A percentile compares a stretch with the other conserved stretches of the same genome.
These are phyloP conservation scores for Schizotus pectinicornis DNA, from an alignment of 2,888 invertebrate species.

Conservation along the genomic window DNA sequence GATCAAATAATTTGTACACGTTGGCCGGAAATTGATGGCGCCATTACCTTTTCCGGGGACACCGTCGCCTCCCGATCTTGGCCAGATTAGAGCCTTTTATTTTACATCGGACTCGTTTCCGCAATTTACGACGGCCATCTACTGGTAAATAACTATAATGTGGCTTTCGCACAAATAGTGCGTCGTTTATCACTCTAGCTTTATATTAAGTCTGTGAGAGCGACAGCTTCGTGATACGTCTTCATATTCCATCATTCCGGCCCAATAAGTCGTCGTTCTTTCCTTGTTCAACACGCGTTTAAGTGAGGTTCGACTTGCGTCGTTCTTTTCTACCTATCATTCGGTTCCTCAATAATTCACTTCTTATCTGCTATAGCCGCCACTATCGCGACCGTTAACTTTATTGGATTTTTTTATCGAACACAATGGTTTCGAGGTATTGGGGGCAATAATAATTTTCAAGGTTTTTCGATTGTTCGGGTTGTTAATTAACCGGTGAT, in stretches of 20 bases:
- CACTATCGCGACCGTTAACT: slow-evolving; percentile 3
- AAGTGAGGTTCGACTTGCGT: neutral
- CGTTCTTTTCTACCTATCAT: slow-evolving; percentile 16
- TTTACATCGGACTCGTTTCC: slow-evolving; percentile 10
- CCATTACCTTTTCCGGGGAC: no score
- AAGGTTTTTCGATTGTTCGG: neutral
- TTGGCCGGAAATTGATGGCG: no score
- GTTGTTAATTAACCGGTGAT: neutral
- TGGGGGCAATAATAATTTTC: slow-evolving; percentile 11
- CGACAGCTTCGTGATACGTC: slow-evolving; percentile 29
- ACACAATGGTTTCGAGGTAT: slow-evolving; percentile 3
- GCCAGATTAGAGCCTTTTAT: slow-evolving; percentile 15
- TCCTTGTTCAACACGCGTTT: slow-evolving; percentile 12
- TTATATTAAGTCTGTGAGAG: slow-evolving; percentile 27
- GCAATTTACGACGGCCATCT: slow-evolving; percentile 21
- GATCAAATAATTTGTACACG: no score
- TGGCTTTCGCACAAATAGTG: slow-evolving; percentile 27
- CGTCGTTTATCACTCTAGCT: slow-evolving; percentile 26
- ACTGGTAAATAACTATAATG: slow-evolving; percentile 27
- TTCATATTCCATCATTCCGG: slow-evolving; percentile 29
- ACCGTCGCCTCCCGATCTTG: neutral
- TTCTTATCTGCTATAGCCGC: slow-evolving; percentile 9
- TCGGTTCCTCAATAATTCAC: slow-evolving; percentile 15
- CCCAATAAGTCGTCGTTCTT: slow-evolving; percentile 19
- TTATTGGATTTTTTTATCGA: slow-evolving; percentile 9